Evolutionary conservation across 2,113 vertebrate species (phyloP).

Genomic region (western clawed frog (Xenopus tropicalis)): DNA sequence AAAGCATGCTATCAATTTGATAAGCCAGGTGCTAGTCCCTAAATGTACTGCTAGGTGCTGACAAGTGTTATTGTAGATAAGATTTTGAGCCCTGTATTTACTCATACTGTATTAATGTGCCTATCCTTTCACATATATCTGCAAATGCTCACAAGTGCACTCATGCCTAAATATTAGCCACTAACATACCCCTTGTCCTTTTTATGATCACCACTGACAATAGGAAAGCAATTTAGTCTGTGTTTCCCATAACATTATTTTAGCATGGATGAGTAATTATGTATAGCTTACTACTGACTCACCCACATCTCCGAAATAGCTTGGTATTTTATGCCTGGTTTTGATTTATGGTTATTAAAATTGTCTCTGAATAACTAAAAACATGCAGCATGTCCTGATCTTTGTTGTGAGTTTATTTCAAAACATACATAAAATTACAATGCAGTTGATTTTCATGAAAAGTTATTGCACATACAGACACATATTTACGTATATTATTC

Average conservation of each 20-base stretch:
- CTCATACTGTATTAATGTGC: slow-evolving; percentile 22
- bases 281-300: slow-evolving; percentile 40
- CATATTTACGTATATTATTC: slow-evolving; percentile 19
- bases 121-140: slow-evolving; percentile 3
- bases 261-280: slow-evolving; percentile 44
- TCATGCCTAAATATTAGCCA: slow-evolving; percentile 26
- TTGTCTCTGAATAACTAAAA: slow-evolving; percentile 35
- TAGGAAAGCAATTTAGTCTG: slow-evolving; percentile 31
- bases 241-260: slow-evolving; percentile 38
- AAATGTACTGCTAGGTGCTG: neutral
- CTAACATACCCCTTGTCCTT: slow-evolving; percentile 5
- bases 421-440: slow-evolving; percentile 18
- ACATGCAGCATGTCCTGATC: slow-evolving; percentile 29
- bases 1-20: neutral
- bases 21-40: no score
- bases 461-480: slow-evolving; percentile 18
- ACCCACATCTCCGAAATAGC: slow-evolving; percentile 37
- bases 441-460: slow-evolving; percentile 20
- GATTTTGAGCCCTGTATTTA: neutral
- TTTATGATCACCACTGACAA: slow-evolving; percentile 28
- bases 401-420: slow-evolving; percentile 26
- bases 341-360: slow-evolving; percentile 42
- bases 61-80: slow-evolving; percentile 29
- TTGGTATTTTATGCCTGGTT: slow-evolving; percentile 33
- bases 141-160: slow-evolving; percentile 9